Conservation (phyloP, 2,888 invertebrate genomes). For the Hyalella azteca region DNA sequence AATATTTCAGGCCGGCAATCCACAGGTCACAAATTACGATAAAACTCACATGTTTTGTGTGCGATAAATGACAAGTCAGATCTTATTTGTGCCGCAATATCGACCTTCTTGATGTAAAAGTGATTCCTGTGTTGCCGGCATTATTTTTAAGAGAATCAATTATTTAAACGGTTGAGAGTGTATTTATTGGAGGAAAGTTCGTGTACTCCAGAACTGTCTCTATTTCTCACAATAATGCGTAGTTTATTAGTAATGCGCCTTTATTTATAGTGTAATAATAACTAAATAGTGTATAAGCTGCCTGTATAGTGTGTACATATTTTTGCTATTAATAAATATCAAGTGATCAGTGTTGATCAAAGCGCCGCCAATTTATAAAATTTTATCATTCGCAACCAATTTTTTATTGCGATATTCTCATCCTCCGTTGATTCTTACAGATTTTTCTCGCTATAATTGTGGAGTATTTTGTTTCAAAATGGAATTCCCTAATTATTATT, state of each 20-base stretch:
- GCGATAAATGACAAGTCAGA: neutral
- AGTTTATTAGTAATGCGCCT: neutral
- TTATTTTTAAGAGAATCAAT: neutral
- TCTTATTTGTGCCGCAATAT: neutral
- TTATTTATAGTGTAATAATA: neutral
- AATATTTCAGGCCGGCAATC: neutral
- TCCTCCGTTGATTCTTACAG: too few relatives aligned
- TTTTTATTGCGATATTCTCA: too few relatives aligned
- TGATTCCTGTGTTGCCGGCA: neutral
- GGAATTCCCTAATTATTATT: too few relatives aligned
- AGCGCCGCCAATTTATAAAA: too few relatives aligned
- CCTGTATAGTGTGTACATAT: neutral
- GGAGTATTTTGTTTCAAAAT: too few relatives aligned
- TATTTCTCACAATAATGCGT: neutral
- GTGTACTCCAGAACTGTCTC: neutral
- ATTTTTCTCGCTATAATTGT: too few relatives aligned
- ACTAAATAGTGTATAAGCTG: neutral
- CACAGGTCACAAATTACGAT: neutral
- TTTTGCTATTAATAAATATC: neutral
- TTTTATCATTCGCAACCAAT: neutral
- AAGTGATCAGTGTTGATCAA: too few relatives aligned
- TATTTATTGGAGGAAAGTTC: slow-evolving; percentile 28
- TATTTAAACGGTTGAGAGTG: neutral
- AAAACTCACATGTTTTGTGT: neutral
- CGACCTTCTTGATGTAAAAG: neutral